These are phyloP conservation scores for Anhinga rufa DNA, from an alignment of 2,113 vertebrate genomes.

Conservation along the genomic window DNA sequence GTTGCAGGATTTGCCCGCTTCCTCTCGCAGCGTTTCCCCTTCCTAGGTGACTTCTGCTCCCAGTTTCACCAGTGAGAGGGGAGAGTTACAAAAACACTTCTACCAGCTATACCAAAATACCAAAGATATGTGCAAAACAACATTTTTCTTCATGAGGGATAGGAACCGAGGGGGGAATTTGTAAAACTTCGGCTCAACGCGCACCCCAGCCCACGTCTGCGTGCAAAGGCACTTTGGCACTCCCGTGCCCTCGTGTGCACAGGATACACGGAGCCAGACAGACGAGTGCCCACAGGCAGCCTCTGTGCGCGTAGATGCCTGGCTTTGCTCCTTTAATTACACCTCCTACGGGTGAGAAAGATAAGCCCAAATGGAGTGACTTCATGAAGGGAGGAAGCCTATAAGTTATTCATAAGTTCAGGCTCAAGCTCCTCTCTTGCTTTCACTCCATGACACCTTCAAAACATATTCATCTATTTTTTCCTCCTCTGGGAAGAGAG, in stretches of 20 bases:
- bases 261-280: neutral
- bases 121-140: accelerated
- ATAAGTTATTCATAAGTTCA: constrained; percentile 73
- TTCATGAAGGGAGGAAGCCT: constrained; percentile 41
- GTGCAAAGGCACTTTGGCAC: neutral
- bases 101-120: accelerated
- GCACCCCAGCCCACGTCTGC: neutral
- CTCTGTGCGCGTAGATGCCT: neutral
- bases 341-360: constrained; percentile 45
- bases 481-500: constrained; percentile 27
- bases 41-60: accelerated
- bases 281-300: neutral
- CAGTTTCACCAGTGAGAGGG: accelerated
- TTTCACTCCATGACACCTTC: constrained; percentile 60
- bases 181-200: accelerated
- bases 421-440: constrained; percentile 37
- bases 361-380: constrained; percentile 62
- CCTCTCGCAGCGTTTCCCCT: accelerated
- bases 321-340: constrained; percentile 56
- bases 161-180: accelerated
- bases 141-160: neutral
- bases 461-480: constrained; percentile 53
- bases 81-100: neutral
- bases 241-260: neutral
- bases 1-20: neutral